Conservation (phyloP, 2,888 invertebrate species). For the Baronia brevicornis region DNA sequence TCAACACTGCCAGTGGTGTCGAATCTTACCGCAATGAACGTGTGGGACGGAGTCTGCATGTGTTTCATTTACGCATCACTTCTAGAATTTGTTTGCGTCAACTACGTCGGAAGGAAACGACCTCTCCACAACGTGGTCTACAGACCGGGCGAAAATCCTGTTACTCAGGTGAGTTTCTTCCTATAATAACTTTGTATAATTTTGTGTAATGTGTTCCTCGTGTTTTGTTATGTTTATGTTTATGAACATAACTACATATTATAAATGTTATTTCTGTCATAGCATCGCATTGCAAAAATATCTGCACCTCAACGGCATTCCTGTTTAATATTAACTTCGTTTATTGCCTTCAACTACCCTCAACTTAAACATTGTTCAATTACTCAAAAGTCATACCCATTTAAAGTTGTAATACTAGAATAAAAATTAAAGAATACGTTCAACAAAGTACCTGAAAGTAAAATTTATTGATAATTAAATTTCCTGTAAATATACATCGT, state of each 20-base stretch:
- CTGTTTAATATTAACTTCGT: too few species aligned
- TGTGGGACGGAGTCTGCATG: slow-evolving; percentile 98
- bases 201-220: slow-evolving; percentile 13
- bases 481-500: too few species aligned
- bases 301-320: too few species aligned
- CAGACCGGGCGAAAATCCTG: slow-evolving; percentile 92
- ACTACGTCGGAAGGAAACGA: slow-evolving; percentile 93
- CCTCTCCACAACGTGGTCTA: slow-evolving; percentile 93
- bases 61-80: slow-evolving; percentile 97
- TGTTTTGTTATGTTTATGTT: slow-evolving; percentile 17
- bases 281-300: too few species aligned
- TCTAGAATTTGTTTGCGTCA: slow-evolving; percentile 95
- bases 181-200: slow-evolving; percentile 9
- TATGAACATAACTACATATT: slow-evolving; percentile 9
- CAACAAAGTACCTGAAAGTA: too few species aligned
- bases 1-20: slow-evolving; percentile 95
- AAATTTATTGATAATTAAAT: too few species aligned
- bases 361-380: too few species aligned
- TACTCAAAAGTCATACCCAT: too few species aligned
- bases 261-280: too few species aligned
- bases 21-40: slow-evolving; percentile 96
- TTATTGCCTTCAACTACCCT: too few species aligned
- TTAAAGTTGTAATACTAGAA: too few species aligned
- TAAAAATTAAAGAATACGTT: too few species aligned
- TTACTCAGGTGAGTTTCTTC: slow-evolving; percentile 83